phyloP scores from a whole-genome alignment of 2,113 vertebrate species.

The Cariama cristata region DNA sequence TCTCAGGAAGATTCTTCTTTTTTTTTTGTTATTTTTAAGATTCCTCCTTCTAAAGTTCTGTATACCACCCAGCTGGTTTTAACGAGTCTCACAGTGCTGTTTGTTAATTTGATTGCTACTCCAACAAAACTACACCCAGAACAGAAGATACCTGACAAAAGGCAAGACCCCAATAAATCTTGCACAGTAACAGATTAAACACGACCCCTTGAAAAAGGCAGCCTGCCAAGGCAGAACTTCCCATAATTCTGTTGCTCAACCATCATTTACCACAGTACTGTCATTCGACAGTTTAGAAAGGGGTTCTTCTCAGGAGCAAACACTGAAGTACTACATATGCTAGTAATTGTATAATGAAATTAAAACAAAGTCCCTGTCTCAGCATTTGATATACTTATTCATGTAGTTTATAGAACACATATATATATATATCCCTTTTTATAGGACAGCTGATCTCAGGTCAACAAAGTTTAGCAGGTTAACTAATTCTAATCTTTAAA shows the following conservation, averaged over 20 bases:
- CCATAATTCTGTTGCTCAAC: not conserved
- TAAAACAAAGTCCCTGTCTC: not conserved
- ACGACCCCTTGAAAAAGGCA: not conserved
- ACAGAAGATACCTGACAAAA: not conserved
- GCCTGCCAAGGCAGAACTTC: not conserved
- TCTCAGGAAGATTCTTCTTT: not conserved
- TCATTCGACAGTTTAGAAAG: not conserved
- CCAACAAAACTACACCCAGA: not conserved
- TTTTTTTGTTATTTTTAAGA: not conserved
- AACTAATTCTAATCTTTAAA: not conserved
- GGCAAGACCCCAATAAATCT: not conserved
- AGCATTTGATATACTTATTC: not conserved
- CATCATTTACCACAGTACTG: not conserved
- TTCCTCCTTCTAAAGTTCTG: not conserved
- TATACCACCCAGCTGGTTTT: not conserved
- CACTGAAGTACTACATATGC: not conserved
- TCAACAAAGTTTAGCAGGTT: not conserved
- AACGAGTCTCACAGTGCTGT: not conserved
- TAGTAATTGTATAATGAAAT: not conserved
- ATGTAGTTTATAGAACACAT: accelerated
- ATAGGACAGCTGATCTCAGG: not conserved
- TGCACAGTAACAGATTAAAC: not conserved
- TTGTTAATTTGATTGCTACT: not conserved
- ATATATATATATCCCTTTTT: not conserved
- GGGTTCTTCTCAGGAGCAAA: not conserved